A percentile compares a stretch with the other conserved stretches of the same genome.
These are phyloP conservation scores for Lepidothrix coronata DNA, from an alignment of 2,113 vertebrate species.

Conservation along the genomic window DNA sequence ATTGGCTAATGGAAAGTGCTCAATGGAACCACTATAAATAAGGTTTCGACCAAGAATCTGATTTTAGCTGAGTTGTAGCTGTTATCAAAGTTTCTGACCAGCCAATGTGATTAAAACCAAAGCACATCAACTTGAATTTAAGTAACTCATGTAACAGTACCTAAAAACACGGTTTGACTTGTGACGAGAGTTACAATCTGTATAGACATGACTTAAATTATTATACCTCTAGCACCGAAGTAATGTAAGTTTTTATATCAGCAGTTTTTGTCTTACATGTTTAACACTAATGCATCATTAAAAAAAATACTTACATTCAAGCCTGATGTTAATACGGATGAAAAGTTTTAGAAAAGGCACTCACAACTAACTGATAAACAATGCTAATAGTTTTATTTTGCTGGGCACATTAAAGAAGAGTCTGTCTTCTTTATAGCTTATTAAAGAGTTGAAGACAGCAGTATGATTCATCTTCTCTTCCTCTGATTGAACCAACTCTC, in stretches of 20 bases:
- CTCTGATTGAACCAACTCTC: neutral
- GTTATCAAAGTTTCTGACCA: neutral
- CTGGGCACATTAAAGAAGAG: neutral
- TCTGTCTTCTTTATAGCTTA: neutral
- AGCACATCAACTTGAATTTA: neutral
- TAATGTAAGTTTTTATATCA: neutral
- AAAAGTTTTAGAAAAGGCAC: neutral
- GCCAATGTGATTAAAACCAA: neutral
- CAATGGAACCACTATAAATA: neutral
- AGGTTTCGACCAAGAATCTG: neutral
- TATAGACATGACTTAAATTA: neutral
- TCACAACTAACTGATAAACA: neutral
- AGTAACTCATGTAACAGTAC: neutral
- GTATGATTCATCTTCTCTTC: neutral
- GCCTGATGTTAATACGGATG: neutral
- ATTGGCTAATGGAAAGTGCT: neutral
- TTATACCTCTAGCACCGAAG: neutral
- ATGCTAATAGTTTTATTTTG: neutral
- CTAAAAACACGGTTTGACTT: neutral
- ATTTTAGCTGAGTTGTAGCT: neutral
- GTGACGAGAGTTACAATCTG: neutral
- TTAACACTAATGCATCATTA: neutral
- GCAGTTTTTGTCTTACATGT: neutral
- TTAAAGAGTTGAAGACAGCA: neutral
- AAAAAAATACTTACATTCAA: neutral